phyloP scores from a whole-genome alignment of 2,113 vertebrate genomes.

The Anseranas semipalmata region DNA sequence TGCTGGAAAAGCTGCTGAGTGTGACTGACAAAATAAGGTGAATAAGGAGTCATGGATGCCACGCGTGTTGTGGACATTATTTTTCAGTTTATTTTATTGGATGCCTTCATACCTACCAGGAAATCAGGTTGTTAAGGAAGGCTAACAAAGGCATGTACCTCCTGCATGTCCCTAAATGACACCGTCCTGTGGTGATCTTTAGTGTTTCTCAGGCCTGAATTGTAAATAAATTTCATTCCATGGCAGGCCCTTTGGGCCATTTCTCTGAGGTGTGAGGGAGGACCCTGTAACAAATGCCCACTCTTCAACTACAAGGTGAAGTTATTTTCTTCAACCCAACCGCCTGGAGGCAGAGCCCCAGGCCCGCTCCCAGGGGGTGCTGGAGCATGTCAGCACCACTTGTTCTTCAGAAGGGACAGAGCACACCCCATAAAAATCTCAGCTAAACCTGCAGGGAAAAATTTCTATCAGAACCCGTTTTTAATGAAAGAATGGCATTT shows the following conservation, averaged over 20 bases:
- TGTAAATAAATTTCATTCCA: background rate
- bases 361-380: background rate
- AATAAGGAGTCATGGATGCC: background rate
- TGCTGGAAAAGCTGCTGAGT: background rate
- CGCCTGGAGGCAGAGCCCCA: background rate
- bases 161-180: background rate
- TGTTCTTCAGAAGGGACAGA: background rate
- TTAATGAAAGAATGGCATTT: background rate
- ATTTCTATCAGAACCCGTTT: background rate
- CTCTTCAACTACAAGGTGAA: background rate
- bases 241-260: background rate
- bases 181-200: background rate
- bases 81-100: background rate
- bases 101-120: background rate
- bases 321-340: background rate
- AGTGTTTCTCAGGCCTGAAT: background rate
- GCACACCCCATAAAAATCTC: background rate
- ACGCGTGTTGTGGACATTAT: background rate
- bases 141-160: background rate
- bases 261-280: background rate
- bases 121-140: background rate
- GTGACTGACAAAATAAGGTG: conserved; percentile 8
- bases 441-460: background rate
- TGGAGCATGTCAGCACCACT: background rate
- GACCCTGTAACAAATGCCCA: background rate